Conservation (phyloP, 2,797 vertebrate species). For the Danio kyathit region DNA sequence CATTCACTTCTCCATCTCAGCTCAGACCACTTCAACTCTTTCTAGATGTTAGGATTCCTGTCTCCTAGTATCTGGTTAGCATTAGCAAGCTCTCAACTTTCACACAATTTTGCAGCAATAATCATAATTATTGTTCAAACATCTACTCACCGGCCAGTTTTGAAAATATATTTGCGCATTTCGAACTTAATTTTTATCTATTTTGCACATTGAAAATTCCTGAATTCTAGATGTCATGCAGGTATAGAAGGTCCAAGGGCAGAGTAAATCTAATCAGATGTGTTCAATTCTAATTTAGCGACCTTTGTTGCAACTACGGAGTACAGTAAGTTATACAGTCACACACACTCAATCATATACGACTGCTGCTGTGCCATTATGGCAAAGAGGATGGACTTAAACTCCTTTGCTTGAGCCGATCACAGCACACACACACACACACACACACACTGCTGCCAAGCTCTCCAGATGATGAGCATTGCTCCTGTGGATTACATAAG, state of each 20-base stretch:
- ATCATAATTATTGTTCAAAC: too few relatives aligned
- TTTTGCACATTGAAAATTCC: not conserved
- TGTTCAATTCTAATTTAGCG: not conserved
- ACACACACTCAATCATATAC: conserved; percentile 48
- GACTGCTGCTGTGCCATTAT: conserved; percentile 46
- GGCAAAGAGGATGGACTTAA: conserved; percentile 32
- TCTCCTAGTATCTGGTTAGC: not conserved
- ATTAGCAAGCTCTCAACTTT: not conserved
- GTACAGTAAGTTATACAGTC: conserved; percentile 32
- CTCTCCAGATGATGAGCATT: conserved; percentile 48
- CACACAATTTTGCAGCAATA: not conserved
- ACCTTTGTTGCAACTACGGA: conserved; percentile 17
- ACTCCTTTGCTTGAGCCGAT: conserved; percentile 31
- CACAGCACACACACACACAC: conserved; percentile 35
- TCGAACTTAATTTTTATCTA: not conserved
- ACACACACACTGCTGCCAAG: conserved; percentile 4
- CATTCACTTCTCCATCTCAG: not conserved
- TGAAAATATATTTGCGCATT: not conserved
- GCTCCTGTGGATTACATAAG: conserved; percentile 47
- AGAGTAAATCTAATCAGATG: conserved; percentile 24
- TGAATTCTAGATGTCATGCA: too few relatives aligned
- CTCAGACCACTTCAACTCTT: not conserved
- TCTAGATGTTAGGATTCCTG: not conserved
- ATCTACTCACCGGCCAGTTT: not conserved
- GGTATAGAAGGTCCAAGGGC: not conserved